Conservation (phyloP, 2,888 invertebrate genomes). For the Lasioglossum marginatum region DNA sequence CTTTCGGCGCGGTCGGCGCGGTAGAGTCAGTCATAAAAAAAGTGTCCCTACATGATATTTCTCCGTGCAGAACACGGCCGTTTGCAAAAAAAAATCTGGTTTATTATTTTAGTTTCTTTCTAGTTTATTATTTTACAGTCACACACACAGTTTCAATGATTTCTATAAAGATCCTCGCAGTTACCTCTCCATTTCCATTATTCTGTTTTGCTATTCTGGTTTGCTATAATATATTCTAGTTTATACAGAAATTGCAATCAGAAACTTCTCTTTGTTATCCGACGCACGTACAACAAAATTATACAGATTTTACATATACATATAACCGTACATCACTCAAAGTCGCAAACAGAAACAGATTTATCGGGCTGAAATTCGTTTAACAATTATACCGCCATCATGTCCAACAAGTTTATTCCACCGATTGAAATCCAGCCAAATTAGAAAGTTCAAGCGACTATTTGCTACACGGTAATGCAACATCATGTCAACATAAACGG, state of each 20-base stretch:
- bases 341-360: background rate
- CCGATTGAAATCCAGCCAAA: background rate
- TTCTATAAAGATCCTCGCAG: background rate
- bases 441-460: background rate
- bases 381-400: background rate
- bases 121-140: background rate
- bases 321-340: background rate
- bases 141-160: background rate
- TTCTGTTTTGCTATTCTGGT: too few relatives aligned
- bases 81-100: too few relatives aligned
- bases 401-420: background rate
- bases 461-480: background rate
- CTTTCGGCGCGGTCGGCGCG: too few relatives aligned
- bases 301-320: background rate
- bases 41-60: too few relatives aligned
- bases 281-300: background rate
- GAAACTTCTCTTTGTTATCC: background rate
- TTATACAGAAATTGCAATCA: background rate
- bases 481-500: background rate
- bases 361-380: background rate
- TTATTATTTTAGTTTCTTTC: too few relatives aligned
- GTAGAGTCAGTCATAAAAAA: too few relatives aligned
- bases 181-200: background rate
- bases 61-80: too few relatives aligned
- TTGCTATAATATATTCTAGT: background rate